Base-by-base conservation (phyloP, 2,797 vertebrate species). In the Eleutherodactylus coqui region DNA sequence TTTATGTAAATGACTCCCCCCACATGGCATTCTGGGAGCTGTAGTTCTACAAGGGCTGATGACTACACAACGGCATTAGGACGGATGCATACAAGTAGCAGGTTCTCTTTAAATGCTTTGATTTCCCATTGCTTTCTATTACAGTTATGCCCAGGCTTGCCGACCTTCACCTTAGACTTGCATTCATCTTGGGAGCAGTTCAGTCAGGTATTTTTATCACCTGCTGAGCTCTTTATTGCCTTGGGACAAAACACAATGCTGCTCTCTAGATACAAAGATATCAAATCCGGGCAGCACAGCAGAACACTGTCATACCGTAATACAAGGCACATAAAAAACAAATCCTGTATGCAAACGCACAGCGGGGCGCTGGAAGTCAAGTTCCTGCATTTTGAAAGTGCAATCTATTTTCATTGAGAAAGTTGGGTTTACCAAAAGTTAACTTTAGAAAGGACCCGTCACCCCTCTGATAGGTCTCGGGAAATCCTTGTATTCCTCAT, bases 221-320 rank as follows among this genome's bases (percentile, higher is more conserved):
- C 69, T 43, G 69, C 36, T 72, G 27, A 75, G 45, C 27, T 21
- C 29, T 75, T 75, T 51, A 75, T 75, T 51, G 47, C 29, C 45
- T 32, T 19, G 27, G 73, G 69, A 72, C 69, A 75, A 29, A 32
- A 49, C 27, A 75, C 16, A 49, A 51, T 16, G 73, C 73, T 51
- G 47, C 34, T 4, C 36, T 16, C 32, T 29, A 75, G 38, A 75
- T 75, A 17, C 13, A 47, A n/a, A 75, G n/a, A 75, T 27, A 19
- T 32, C 21, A 75, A 75, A 49, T 75, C 27, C 73, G 51, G 43
- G n/a, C 17, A 75, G 73, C 43, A 2, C 43, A 75, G 45, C 73
- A 45, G 43, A 69, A 38, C 64, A 24, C 32, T 10, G 64, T 38
- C 34, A 21, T 75, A 47, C n/a, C 14, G 29, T 17, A 45, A 27